A percentile compares a stretch with the other conserved stretches of the same genome.
Conservation (phyloP, 2,888 invertebrate species). For the Andrena camellia region DNA sequence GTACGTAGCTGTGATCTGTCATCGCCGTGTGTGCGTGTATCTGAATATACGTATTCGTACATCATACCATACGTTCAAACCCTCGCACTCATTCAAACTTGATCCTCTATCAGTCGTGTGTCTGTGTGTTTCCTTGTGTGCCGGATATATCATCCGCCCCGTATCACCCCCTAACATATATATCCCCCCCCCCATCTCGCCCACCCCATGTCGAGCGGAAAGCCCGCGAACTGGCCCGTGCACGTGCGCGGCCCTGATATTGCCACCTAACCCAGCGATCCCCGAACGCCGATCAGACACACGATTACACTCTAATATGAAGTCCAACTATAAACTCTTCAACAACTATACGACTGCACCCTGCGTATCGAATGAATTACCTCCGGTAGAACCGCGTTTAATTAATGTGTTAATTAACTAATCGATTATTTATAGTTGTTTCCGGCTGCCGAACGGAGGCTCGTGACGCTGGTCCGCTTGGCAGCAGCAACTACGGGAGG, state of each 20-base stretch:
- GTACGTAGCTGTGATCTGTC: background rate
- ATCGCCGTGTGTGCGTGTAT: background rate
- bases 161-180: conserved; percentile 7
- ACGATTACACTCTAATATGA: conserved; percentile 81
- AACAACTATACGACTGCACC: conserved; percentile 81
- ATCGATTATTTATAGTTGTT: conserved; percentile 67
- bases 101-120: background rate
- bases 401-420: conserved; percentile 71
- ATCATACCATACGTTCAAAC: background rate
- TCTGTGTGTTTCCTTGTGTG: conserved; percentile 13
- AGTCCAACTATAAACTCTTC: conserved; percentile 82
- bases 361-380: conserved; percentile 80
- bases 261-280: conserved; percentile 71
- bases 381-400: conserved; percentile 69
- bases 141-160: conserved; percentile 3
- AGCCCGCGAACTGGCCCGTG: conserved; percentile 26
- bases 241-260: conserved; percentile 53
- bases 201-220: background rate
- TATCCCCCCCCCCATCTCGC: background rate
- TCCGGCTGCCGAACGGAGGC: conserved; percentile 62
- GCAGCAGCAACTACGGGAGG: conserved; percentile 81
- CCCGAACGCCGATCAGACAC: conserved; percentile 58
- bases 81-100: background rate
- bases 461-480: conserved; percentile 48
- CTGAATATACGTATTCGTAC: background rate